phyloP scores from a whole-genome alignment of 2,113 vertebrate genomes.

The Grus americana region DNA sequence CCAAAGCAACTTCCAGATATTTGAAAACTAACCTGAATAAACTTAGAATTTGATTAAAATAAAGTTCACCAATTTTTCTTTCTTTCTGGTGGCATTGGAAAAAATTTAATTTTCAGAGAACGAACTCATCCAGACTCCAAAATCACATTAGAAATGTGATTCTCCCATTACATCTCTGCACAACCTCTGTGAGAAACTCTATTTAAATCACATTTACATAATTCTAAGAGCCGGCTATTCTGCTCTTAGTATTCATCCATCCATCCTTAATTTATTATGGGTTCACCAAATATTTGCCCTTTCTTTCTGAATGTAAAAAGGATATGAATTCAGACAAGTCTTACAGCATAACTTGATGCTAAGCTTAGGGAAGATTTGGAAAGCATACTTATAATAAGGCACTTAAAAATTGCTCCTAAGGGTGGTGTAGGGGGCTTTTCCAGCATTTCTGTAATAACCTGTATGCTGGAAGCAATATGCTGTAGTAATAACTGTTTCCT shows the following conservation, averaged over 20 bases:
- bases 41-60: neutral
- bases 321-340: conserved; percentile 12
- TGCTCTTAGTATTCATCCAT: conserved; percentile 11
- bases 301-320: conserved; percentile 21
- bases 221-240: conserved; percentile 54
- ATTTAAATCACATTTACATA: conserved; percentile 62
- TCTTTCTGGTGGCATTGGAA: neutral
- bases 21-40: neutral
- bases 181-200: conserved; percentile 23
- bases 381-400: neutral
- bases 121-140: neutral
- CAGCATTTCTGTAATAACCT: neutral
- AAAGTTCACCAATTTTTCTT: neutral
- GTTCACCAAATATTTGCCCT: conserved; percentile 61
- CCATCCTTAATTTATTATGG: conserved; percentile 35
- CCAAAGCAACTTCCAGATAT: neutral
- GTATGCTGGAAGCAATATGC: neutral
- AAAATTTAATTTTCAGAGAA: neutral
- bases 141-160: conserved; percentile 14
- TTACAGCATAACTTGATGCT: neutral
- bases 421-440: neutral
- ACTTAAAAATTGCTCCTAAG: neutral
- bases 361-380: conserved; percentile 14
- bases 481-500: neutral
- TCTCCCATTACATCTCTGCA: conserved; percentile 5